phyloP scores from a whole-genome alignment of 2,797 vertebrate species.

The Novumbra hubbsi region DNA sequence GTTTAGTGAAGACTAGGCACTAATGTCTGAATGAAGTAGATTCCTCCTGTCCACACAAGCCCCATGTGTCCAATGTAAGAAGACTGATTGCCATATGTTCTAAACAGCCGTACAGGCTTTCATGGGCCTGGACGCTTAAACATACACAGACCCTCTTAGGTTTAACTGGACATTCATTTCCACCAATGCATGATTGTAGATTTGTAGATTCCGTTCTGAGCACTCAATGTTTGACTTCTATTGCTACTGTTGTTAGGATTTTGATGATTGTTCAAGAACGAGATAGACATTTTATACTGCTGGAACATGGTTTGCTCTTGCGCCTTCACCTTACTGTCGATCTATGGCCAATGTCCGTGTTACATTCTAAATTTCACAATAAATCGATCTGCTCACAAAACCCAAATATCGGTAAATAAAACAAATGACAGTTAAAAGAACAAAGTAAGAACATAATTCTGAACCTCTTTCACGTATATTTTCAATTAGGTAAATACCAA shows the following conservation, averaged over 20 bases:
- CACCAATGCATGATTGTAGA: slow-evolving; percentile 42
- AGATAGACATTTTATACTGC: not conserved
- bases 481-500: too few species aligned
- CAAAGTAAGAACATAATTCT: too few species aligned
- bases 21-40: slow-evolving; percentile 36
- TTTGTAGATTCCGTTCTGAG: slow-evolving; percentile 42
- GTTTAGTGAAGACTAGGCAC: slow-evolving; percentile 14
- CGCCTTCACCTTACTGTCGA: too few species aligned
- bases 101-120: slow-evolving; percentile 16
- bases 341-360: too few species aligned
- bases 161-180: slow-evolving; percentile 29
- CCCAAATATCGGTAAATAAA: too few species aligned
- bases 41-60: slow-evolving; percentile 42
- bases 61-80: slow-evolving; percentile 41
- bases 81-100: slow-evolving; percentile 36
- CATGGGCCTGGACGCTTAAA: not conserved
- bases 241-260: slow-evolving; percentile 15
- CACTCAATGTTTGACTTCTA: slow-evolving; percentile 20
- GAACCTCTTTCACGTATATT: too few species aligned
- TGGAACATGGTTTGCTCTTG: not conserved
- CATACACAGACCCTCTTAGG: slow-evolving; percentile 10
- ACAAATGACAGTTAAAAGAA: too few species aligned
- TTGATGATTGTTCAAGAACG: slow-evolving; percentile 10
- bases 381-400: too few species aligned
- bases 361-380: too few species aligned